Conservation (phyloP, 2,113 vertebrate species). For the Leptodactylus fuscus region DNA sequence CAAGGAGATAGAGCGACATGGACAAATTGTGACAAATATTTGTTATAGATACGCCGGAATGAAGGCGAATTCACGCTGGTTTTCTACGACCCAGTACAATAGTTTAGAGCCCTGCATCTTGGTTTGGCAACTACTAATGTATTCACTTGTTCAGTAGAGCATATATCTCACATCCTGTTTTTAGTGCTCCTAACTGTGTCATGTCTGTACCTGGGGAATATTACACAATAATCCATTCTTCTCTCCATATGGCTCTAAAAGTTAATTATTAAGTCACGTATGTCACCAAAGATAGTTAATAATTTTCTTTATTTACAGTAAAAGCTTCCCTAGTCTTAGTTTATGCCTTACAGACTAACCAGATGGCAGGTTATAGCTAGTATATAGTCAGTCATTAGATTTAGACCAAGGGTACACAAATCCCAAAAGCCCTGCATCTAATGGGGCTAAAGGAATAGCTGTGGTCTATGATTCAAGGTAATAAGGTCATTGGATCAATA, state of each 20-base stretch:
- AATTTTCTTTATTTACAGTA: background rate
- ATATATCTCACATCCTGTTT: background rate
- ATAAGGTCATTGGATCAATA: background rate
- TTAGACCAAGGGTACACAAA: background rate
- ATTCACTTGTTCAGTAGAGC: background rate
- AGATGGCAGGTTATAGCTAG: background rate
- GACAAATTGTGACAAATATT: background rate
- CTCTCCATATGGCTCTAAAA: background rate
- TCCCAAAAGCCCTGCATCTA: background rate
- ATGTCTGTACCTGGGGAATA: background rate
- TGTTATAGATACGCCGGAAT: background rate
- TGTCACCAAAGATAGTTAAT: background rate
- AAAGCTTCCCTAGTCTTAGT: background rate
- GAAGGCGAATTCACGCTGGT: background rate
- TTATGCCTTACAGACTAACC: background rate
- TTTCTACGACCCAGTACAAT: background rate
- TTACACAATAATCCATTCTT: conserved; percentile 13
- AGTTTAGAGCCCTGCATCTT: background rate
- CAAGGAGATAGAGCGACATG: too few relatives aligned
- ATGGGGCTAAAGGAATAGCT: background rate
- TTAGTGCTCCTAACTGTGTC: background rate
- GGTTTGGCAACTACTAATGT: too few relatives aligned
- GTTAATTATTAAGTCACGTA: conserved; percentile 32
- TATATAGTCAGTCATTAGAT: background rate
- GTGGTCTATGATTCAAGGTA: background rate